Evolutionary conservation across 2,113 vertebrate species (phyloP), one percentile per base, ranked within the genome.

Genomic region (Myocastor coypus): DNA sequence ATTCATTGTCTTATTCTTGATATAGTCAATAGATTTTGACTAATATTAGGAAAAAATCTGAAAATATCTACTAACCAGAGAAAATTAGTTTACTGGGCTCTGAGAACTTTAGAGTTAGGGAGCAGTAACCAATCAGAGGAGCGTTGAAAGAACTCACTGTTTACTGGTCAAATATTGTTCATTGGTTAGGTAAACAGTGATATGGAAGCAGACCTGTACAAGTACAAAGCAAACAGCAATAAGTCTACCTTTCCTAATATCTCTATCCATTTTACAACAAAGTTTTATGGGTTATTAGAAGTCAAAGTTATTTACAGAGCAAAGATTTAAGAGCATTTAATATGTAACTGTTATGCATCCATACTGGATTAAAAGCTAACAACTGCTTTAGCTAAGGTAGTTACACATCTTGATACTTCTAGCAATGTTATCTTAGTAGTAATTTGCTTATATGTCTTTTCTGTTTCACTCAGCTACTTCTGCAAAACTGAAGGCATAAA

Each of bases 161-260:
- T 88, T 92, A 50, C 77, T 63, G 19, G 22, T 69, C 83, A 96
- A 94, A 91, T 63, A 95, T 63, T 90, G 63, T 92, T 92, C 46
- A 37, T 22, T 84, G 75, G 5, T 37, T 84, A 34, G 52, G 52
- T 87, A 94, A 92, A 82, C 46, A 89, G 59, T 82, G 84, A 84
- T 84, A 84, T 34, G 63, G 77, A 69, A 92, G 42, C 57, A 89
- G 66, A 94, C 37, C 85, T 86, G 12, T n/a, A 82, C 40, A 95
- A 96, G 68, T 88, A 10, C 55, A 73, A 86, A 89, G 73, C 66
- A 95, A 91, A 73, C 55, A 88, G 32, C 8, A 69, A 68, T 81
- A 57, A 22, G 3, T 92, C 87, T 88, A 87, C 59, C 77, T 94
- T 95, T 61, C 19, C 13, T 59, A 94, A 78, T 83, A 93, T 91